A percentile compares a stretch with the other conserved stretches of the same genome.
These are phyloP conservation scores for Diloba caeruleocephala DNA, from an alignment of 2,888 invertebrate genomes.

Conservation along the genomic window DNA sequence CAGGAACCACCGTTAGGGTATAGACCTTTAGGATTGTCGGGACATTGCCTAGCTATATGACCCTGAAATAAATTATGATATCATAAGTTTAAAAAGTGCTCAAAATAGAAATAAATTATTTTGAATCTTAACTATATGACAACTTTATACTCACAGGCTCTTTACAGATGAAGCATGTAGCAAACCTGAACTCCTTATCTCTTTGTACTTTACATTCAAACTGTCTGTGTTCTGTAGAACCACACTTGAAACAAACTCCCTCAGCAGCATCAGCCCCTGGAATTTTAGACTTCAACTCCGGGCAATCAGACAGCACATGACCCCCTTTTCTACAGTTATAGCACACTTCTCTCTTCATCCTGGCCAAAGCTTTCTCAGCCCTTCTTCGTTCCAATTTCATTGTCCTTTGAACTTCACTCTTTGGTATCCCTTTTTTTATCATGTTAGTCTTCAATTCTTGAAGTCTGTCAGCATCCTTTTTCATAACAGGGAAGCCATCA, in stretches of 20 bases:
- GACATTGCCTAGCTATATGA: slow-evolving; percentile 96
- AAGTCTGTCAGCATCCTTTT: slow-evolving; percentile 91
- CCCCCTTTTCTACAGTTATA: slow-evolving; percentile 94
- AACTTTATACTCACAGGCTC: slow-evolving; percentile 88
- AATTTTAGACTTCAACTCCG: slow-evolving; percentile 90
- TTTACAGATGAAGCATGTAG: slow-evolving; percentile 96
- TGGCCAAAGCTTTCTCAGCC: slow-evolving; percentile 92
- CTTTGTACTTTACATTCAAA: slow-evolving; percentile 92
- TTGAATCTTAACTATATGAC: not conserved
- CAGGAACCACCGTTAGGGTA: slow-evolving; percentile 96
- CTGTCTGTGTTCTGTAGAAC: slow-evolving; percentile 95
- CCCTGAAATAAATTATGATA: slow-evolving; percentile 82
- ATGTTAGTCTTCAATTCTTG: slow-evolving; percentile 90
- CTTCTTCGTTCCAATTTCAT: slow-evolving; percentile 92
- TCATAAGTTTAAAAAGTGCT: too few relatives aligned
- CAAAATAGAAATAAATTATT: not conserved
- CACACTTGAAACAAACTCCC: slow-evolving; percentile 96
- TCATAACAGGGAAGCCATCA: slow-evolving; percentile 93
- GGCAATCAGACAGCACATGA: slow-evolving; percentile 95
- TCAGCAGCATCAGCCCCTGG: slow-evolving; percentile 83
- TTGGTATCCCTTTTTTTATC: slow-evolving; percentile 91
- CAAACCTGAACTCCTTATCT: slow-evolving; percentile 92
- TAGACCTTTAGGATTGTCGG: slow-evolving; percentile 95
- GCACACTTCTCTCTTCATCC: slow-evolving; percentile 92
- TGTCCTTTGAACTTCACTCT: slow-evolving; percentile 90